phyloP scores from a whole-genome alignment of 2,113 vertebrate genomes.

The Dolichallabes microphthalmus region DNA sequence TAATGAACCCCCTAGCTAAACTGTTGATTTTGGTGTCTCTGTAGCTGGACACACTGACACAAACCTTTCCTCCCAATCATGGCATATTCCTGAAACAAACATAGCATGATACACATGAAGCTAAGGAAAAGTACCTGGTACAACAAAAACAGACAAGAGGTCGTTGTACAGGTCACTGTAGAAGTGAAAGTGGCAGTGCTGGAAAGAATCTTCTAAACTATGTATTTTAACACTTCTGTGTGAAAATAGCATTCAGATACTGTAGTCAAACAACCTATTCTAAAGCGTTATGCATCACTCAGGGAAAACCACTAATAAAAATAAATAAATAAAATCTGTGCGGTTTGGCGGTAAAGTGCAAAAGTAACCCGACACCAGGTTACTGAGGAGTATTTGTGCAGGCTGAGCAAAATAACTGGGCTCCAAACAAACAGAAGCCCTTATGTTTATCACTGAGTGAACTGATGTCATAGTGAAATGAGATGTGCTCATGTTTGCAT shows the following conservation, averaged over 20 bases:
- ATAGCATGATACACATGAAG: neutral
- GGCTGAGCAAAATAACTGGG: neutral
- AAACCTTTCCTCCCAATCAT: neutral
- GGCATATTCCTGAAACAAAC: neutral
- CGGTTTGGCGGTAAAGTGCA: neutral
- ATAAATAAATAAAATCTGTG: neutral
- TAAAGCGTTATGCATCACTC: neutral
- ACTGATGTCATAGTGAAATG: constrained; percentile 17
- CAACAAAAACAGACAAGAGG: neutral
- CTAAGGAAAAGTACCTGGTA: neutral
- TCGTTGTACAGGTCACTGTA: neutral
- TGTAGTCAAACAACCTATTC: neutral
- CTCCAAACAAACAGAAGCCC: constrained; percentile 24
- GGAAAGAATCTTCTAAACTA: constrained; percentile 14
- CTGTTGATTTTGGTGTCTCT: neutral
- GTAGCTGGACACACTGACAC: neutral
- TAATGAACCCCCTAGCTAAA: neutral
- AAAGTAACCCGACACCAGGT: neutral
- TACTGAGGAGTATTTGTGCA: neutral
- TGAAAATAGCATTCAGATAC: constrained; percentile 18
- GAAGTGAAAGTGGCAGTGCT: constrained; percentile 7
- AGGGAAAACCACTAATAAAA: neutral
- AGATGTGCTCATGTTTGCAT: constrained; percentile 5
- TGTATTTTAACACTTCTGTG: neutral
- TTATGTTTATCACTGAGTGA: neutral